Evolutionary conservation across 92 coral and sea anemone genomes (phyloP), one percentile per base, ranked within the genome.

Genomic region (Umimayanthus chanpuru): DNA sequence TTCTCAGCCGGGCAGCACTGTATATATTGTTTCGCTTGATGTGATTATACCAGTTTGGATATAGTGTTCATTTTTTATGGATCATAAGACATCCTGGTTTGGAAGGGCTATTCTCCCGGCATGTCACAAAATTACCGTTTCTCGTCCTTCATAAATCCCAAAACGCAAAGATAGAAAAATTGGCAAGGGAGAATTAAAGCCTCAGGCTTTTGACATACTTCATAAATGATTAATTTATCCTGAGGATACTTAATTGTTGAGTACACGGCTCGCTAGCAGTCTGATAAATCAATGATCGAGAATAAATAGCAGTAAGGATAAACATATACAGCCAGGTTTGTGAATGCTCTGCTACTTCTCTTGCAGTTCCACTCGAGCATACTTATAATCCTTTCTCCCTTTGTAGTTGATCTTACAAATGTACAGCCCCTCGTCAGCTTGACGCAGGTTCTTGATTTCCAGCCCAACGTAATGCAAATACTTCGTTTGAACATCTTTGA

Each of bases 381-480:
- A 83, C 6, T 44, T 43, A 16, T 83, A 68, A 47, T 83, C 87
- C 16, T 44, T 26, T 9, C 61, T 73, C 43, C 61, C 87, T 28
- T 23, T 83, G 87, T 39, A 83, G 11, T n/a, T 28, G 28, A 73
- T 78, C 36, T 6, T 72, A 12, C 87, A 83, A 21, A 43, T 49
- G 65, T 83, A 83, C 77, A 83, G 25, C 67, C 87, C 87, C 6
- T 41, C 65, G 25, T 83, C 87, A 0, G 12, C 65, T 50, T 71
- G 41, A 9, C 29, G 10, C 87, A 83, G 25, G 39, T 83, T 50
- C 25, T 30, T 71, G 65, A 83, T 83, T 39, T 29, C 43, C 77
- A 83, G 16, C 30, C 40, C 87, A 11, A 68, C 23, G 18, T 25
- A 66, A 82, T 82, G 86, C 75, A 72, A 56, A 9, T 25, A 21